These are phyloP conservation scores for Macroglossus sobrinus DNA, from an alignment of 2,113 vertebrate genomes.

Conservation along the genomic window DNA sequence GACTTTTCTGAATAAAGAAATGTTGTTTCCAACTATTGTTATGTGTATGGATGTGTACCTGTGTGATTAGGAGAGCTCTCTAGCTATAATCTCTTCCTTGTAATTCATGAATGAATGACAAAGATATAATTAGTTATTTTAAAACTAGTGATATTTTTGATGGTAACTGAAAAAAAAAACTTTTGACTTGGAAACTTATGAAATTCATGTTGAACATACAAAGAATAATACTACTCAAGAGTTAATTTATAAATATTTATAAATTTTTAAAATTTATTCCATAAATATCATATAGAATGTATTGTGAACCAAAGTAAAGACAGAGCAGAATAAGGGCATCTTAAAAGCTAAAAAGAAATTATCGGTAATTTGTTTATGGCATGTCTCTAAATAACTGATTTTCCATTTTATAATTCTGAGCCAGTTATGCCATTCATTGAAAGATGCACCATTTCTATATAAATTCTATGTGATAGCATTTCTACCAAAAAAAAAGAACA, in stretches of 20 bases:
- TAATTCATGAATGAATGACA: neutral
- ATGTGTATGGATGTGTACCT: neutral
- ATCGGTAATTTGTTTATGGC: neutral
- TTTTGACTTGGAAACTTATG: neutral
- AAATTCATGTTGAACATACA: neutral
- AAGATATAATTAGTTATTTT: neutral
- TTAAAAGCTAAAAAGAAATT: neutral
- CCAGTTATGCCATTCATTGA: neutral
- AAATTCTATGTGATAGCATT: neutral
- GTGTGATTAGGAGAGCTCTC: neutral
- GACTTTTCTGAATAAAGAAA: neutral
- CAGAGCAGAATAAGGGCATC: neutral
- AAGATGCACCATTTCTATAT: neutral
- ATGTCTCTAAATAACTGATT: neutral
- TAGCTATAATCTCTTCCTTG: neutral
- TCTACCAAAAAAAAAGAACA: neutral
- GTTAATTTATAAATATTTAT: neutral
- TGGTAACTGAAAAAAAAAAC: neutral
- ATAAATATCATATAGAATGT: neutral
- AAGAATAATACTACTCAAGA: neutral
- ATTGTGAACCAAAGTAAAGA: neutral
- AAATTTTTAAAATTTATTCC: neutral
- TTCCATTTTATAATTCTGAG: neutral
- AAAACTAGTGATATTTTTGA: neutral
- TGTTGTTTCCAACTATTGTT: neutral